Percentiles rank a stretch among this genome's conserved stretches.
These are phyloP conservation scores for Xenopus laevis DNA, from an alignment of 2,113 vertebrate genomes.

Conservation along the genomic window DNA sequence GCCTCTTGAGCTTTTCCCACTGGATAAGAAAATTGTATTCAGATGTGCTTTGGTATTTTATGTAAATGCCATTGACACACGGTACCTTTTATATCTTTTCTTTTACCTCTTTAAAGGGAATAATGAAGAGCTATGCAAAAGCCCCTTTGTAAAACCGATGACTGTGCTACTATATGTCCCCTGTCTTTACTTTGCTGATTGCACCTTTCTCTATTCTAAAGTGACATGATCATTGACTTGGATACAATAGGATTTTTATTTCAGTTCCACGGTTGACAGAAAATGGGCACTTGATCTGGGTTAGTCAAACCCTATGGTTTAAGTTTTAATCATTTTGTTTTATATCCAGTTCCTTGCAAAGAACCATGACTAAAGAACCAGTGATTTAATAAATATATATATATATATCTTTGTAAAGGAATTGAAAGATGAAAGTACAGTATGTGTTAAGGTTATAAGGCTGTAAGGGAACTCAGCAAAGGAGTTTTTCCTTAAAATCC, in stretches of 20 bases:
- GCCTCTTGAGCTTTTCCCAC: too few species aligned
- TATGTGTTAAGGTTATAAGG: too few species aligned
- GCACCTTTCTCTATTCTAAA: background rate
- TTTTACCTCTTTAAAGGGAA: conserved; percentile 9
- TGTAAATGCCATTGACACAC: conserved; percentile 1
- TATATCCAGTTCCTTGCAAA: too few species aligned
- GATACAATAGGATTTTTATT: background rate
- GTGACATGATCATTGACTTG: background rate
- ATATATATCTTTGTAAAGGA: too few species aligned
- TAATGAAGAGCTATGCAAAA: conserved; percentile 8
- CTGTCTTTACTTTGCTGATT: background rate
- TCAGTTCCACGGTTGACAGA: background rate
- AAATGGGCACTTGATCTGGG: background rate
- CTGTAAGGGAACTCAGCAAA: too few species aligned
- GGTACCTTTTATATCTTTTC: conserved; percentile 19
- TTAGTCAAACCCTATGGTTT: too few species aligned
- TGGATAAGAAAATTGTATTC: too few species aligned
- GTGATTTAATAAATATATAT: too few species aligned
- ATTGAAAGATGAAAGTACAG: too few species aligned
- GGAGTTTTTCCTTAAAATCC: too few species aligned
- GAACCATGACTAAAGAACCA: too few species aligned
- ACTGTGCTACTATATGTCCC: conserved; percentile 5
- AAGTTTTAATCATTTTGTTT: too few species aligned
- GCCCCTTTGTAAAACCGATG: background rate
- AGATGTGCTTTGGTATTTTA: conserved; percentile 3